Conservation (phyloP, 1,140 invertebrate genomes). For the Aphaenogaster floridana region DNA sequence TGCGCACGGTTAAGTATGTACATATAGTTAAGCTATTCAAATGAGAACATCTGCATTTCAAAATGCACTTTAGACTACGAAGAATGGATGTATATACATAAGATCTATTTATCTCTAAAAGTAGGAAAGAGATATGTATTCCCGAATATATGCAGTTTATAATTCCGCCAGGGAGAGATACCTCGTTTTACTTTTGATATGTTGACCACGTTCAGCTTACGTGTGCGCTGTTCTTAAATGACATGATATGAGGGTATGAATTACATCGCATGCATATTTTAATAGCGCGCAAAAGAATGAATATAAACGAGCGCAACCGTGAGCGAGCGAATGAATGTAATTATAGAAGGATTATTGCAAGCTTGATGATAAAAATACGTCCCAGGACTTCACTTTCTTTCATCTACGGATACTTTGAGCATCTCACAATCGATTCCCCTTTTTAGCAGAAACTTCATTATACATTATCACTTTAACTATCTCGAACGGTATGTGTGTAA, state of each 20-base stretch:
- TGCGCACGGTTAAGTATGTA: neutral
- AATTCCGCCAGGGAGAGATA: neutral
- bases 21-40: neutral
- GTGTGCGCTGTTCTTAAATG: conserved; percentile 13
- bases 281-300: conserved; percentile 29
- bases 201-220: neutral
- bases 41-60: neutral
- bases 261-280: conserved; percentile 39
- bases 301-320: conserved; percentile 15
- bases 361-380: neutral
- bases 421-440: conserved; percentile 21
- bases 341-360: conserved; percentile 18
- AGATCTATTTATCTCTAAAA: neutral
- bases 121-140: neutral
- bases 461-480: conserved; percentile 21
- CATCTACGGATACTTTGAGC: neutral
- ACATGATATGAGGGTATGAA: conserved; percentile 16
- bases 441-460: conserved; percentile 9
- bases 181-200: conserved; percentile 23
- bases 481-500: neutral
- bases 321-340: conserved; percentile 19
- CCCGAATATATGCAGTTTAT: neutral
- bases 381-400: neutral
- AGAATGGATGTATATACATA: neutral
- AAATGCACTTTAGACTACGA: neutral